Evolutionary conservation across 2,797 vertebrate species (phyloP), one percentile per base, ranked within the genome.

Genomic region (Spinus pinus): DNA sequence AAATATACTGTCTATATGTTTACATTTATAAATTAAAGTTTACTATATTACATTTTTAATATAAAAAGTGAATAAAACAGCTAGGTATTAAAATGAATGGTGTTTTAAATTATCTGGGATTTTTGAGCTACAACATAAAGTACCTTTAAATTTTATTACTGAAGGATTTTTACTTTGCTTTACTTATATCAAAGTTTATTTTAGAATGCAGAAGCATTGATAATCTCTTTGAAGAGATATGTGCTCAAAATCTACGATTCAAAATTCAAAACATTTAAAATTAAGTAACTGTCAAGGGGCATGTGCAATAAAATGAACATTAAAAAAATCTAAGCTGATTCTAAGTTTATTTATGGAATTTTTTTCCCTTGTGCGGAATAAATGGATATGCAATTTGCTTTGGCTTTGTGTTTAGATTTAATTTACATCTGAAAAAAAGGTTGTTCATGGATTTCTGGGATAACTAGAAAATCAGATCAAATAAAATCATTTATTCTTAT

Each of bases 301-400:
- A 74, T n/a, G 23, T 79, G 50, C 28, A 89, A 78, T 80, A 83
- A 87, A 87, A 25, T 62, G 69, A 96, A 89, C 20, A 81, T 47
- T 71, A 37, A 82, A 83, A 94, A 51, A 70, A 71, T 56, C 53
- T 65, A 91, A 67, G 22, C 42, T 42, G 37, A 49, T 86, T 91
- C 51, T 61, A 65, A 81, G 46, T 35, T 91, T 94, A 87, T 87
- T 94, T 92, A 57, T 57, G 53, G 42, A 73, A 93, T 91, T 72
- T 95, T 71, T 27, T 85, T 82, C 81, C 71, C 57, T 69, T 81
- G 42, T 65, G 67, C 50, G 17, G 71, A 91, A 81, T 80, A 92
- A 93, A 74, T 23, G 50, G 49, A 61, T 87, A 73, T 23, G 22
- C 42, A 95, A 33, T 78, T 93, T 95, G 56, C 42, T 93, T 80